Evolutionary conservation across 2,113 vertebrate genomes (phyloP), one percentile per base, ranked within the genome.

Genomic region (Motacilla tschutschensis): DNA sequence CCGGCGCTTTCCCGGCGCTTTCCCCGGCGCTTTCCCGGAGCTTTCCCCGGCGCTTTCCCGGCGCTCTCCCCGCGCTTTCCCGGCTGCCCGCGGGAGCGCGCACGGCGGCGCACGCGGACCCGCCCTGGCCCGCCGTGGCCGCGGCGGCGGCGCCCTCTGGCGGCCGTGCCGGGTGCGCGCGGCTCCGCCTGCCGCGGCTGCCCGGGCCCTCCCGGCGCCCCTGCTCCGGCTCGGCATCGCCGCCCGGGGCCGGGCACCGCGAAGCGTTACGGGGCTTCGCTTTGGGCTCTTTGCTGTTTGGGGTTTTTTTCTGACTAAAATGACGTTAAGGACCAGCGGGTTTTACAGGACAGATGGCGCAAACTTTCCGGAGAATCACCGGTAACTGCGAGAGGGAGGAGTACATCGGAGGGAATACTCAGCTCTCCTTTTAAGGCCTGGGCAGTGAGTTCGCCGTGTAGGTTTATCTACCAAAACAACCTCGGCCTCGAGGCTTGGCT

Each of bases 211-310:
- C 67, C 60, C 33, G 46, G 66, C 18, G 75, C 7, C 76, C 5
- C 76, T 9, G 62, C 51, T 53, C 50, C 51, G 17, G 29, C 29
- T 6, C 29, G 51, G 51, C 50, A 13, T 12, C 31, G 6, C 12
- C 51, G 31, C 31, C 53, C 26, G 12, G 5, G 29, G 9, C 16
- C 29, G 17, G 50, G 36, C 19, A 21, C 25, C 33, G 43, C 31
- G 25, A 0, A 6, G 28, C 0, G 18, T 8, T 1, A 9, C 47
- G 57, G 17, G 21, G 8, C 48, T 33, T 4, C 40, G 10, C 25
- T 13, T 5, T 7, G 63, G 25, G 5, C 0, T 33, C 18, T 15
- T 3, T 4, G 63, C 29, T 41, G 31, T 8, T 31, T 6, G 55
- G 17, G 10, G 5, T 0, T 14, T 5, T 29, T 29, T 22, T 14